Base-by-base conservation (phyloP, 2,888 invertebrate species). In the Epinotia ramella region DNA sequence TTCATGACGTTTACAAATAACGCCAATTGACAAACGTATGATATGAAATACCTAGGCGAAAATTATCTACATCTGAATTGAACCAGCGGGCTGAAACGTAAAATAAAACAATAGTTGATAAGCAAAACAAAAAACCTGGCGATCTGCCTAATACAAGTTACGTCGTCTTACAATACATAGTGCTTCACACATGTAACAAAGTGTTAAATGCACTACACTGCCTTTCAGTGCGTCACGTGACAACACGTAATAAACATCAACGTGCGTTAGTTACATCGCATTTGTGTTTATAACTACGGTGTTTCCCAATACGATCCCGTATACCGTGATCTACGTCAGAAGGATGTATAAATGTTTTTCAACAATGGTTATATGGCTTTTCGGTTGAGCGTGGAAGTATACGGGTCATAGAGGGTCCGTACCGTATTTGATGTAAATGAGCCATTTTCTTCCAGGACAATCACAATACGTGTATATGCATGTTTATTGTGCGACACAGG, bases 401-500 rank as follows among this genome's bases (percentile, higher is more conserved):
- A 81, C 79, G 75, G 82, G 81, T 82, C 80, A 78, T 59, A 67
- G 73, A 81, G 80, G 85, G 82, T 72, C 78, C 77, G 77, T 83
- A 89, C 78, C 77, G 77, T 83, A 89, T 90, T 90, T 87, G 87
- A 91, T 90, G 90, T 85, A 89, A 91, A 90, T 89, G 78, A 84
- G 80, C 80, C 77, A 83, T 85, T 86, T 85, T 85, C 84, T 86
- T 86, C 84, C 83, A 84, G 81, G 80, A 72, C 72, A 71, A 76
- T 80, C 76, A 80, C 79, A 73, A 73, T 78, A 73, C 80, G 79
- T 85, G 84, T 84, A 87, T 85, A 86, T 85, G 84, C 86, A 89
- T 86, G 67, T 76, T 80, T 74, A 70, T 77, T 82, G 81, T 82
- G 80, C 84, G 83, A 79, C 84, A 85, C 87, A 88, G 88, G 90